Base-by-base conservation (phyloP, 2,797 vertebrate genomes). In the Gadopsis bispinosus region DNA sequence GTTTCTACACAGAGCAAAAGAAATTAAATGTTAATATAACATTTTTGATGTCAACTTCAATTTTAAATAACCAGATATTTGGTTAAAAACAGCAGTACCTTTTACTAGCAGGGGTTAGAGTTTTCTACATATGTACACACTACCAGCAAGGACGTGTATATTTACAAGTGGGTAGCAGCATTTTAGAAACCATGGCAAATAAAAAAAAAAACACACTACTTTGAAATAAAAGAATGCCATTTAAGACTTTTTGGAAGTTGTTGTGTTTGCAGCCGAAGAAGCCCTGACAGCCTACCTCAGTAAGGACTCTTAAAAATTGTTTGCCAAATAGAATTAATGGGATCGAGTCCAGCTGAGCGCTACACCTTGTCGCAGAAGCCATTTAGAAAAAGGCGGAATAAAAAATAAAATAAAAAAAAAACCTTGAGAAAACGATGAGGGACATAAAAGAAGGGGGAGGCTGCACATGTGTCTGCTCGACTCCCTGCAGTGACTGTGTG, bases 1-100 rank as follows among this genome's bases (percentile, higher is more conserved):
- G 33, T 86, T 87, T 88, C 82, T 79, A 91, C 69, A 85, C 54
- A 78, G 53, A 89, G 83, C 71, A 71, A 90, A 81, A 80, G 67
- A 90, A 91, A 86, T 72, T 4, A 90, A 93, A 95, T 94, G 92
- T 95, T 93, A 95, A 94, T 95, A 93, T 95, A 95, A 95, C 92
- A 95, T 95, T 93, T 92, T 88, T 83, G 61, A 87, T 88, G 89
- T 83, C 84, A 75, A 80, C 81, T 81, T 87, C 62, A 63, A 81
- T 80, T 89, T 89, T 45, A 78, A 86, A 83, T 74, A 86, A 89
- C 80, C 88, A 87, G 69, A 78, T 54, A 79, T 90, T 91, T 89
- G 82, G 84, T 85, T 89, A 82, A 89, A 83, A 83, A 85, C 87
- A 88, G 87, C 80, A 76, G 88, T 87, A 85, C 58, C 74, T 69